Evolutionary conservation across 64 coral and sea anemone species (phyloP).

Genomic region (Montipora efflorescens): DNA sequence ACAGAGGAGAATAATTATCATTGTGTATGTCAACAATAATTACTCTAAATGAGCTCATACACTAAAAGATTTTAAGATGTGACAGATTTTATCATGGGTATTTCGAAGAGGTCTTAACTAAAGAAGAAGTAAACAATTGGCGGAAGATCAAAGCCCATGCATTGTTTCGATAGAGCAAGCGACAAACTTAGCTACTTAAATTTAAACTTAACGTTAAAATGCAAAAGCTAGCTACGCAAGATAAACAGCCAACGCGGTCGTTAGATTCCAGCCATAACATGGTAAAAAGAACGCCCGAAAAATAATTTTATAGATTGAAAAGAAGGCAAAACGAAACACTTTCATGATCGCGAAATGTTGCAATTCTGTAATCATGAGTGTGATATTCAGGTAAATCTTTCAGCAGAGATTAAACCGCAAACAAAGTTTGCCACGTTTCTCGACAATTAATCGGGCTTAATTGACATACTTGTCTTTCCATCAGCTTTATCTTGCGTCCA

Average conservation of each 20-base stretch:
- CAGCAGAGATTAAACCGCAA: not conserved
- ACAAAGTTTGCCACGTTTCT: not conserved
- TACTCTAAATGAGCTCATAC: not conserved
- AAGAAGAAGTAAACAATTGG: too few species aligned
- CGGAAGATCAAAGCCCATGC: too few species aligned
- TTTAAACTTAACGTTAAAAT: too few species aligned
- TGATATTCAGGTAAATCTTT: not conserved
- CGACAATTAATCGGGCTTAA: not conserved
- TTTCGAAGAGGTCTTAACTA: not conserved
- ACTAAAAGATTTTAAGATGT: not conserved
- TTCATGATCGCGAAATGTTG: too few species aligned
- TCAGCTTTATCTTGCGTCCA: not conserved
- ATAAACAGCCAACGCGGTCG: too few species aligned
- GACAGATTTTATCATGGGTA: not conserved
- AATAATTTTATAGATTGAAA: too few species aligned
- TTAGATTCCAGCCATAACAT: too few species aligned
- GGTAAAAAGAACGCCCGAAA: too few species aligned
- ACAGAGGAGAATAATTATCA: not conserved
- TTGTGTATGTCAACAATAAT: conserved; percentile 9
- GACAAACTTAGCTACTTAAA: too few species aligned
- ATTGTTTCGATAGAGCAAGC: too few species aligned
- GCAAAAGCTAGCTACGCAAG: too few species aligned
- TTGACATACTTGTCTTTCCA: not conserved
- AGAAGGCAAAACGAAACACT: too few species aligned
- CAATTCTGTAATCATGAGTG: not conserved